Evolutionary conservation across 1,140 invertebrate species (phyloP), one percentile per base, ranked within the genome.

Genomic region (Monomorium pharaonis): DNA sequence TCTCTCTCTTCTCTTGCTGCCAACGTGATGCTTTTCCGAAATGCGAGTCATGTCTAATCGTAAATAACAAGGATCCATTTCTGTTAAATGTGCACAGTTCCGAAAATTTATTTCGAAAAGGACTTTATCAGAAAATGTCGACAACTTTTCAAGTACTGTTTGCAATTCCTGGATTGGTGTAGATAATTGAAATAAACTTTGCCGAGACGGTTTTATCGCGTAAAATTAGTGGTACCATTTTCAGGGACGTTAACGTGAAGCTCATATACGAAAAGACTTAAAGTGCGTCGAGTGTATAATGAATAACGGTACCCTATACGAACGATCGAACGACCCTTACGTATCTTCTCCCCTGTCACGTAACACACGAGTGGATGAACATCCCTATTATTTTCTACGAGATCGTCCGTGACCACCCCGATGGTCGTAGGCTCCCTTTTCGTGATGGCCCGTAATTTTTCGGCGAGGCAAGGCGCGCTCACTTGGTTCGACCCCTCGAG

Each of bases 401-500:
- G 86, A 87, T 88, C 77, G 84, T 88, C 86, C 86, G 80, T 90
- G 89, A 90, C 89, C 85, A 86, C 87, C 81, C 88, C 77, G 54
- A 77, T 85, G 49, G 75, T 67, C 69, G 60, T 84, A 76, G 49
- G 72, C 65, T 47, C 67, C 74, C 86, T 85, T 56, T 67, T 85
- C 77, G 88, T 84, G 83, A 90, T 89, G 86, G 88, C 72, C 89
- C 86, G 91, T 93, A 92, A 93, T 93, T 93, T 93, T 93, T 92
- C 89, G 90, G 91, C 91, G 89, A 91, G 63, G 72, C 72, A 54
- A 70, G 49, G 63, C 51, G 88, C 89, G 51, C 77, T 56, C 47
- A 47, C 5, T 14, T n/a, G n/a, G n/a, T n/a, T 33, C 74, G 83
- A 83, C 89, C 88, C 78, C 88, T 90, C 89, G 69, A 81, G 88